Evolutionary conservation across 2,888 invertebrate species (phyloP), one percentile per base, ranked within the genome.

Genomic region (Papilio gigon): DNA sequence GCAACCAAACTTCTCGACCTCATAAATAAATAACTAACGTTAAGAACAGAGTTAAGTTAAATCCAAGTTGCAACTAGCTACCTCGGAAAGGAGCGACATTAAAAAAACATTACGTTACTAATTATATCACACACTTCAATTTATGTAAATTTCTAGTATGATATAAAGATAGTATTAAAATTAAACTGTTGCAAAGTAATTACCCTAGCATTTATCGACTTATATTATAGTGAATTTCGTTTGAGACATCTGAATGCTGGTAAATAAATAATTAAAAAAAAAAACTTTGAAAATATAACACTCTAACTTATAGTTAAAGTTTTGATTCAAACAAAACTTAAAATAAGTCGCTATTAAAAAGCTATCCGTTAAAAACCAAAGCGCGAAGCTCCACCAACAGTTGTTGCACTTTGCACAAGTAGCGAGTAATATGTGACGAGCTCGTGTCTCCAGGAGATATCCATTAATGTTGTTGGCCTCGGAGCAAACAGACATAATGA

Each of bases 281-380:
- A 71, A 70, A 65, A 74, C 77, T 78, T 83, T 84, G 81, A 84
- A 85, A 87, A 88, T 82, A 86, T 80, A 89, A 86, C 84, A 84
- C 86, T 88, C 86, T 90, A 92, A 92, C 92, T 92, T 90, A 92
- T 91, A 90, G 89, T 91, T 89, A 90, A 89, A 91, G 92, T 92
- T 92, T 92, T 92, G 91, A 86, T 86, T 85, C 74, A 84, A 84
- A 91, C 68, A 92, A 92, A 92, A 92, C 92, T 87, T 88, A 91
- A 90, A 91, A 92, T 91, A 92, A 92, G 92, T 89, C 82, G 79
- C 80, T 85, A 85, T 81, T 84, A 84, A 87, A 86, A 85, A 80
- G 83, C 81, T 79, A 80, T 80, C 81, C 71, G 75, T 76, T 73
- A 74, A 71, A 75, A 75, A 72, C 79, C 82, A 80, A 82, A 82